Conservation (phyloP, 2,888 invertebrate genomes). For the Caenorhabditis macrosperma region DNA sequence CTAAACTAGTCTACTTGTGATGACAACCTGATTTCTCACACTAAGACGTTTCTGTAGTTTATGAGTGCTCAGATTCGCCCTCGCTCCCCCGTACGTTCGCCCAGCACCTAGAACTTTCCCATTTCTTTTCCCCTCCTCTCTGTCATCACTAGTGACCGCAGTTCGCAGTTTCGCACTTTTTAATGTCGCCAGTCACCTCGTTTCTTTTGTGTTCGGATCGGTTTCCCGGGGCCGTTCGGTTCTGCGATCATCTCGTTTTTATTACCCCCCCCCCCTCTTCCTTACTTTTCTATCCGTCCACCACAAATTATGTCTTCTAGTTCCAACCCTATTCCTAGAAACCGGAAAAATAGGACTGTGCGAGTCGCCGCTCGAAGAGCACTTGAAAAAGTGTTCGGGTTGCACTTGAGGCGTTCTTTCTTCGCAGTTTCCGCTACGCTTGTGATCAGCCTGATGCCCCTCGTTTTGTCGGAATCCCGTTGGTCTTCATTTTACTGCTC, state of each 20-base stretch:
- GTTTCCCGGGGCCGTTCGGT: conserved; percentile 13
- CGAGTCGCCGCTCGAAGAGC: background rate
- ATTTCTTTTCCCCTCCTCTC: background rate
- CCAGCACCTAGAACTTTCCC: no score
- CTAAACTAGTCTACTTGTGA: no score
- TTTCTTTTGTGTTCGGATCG: conserved; percentile 34
- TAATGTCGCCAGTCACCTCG: conserved; percentile 44
- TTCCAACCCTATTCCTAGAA: background rate
- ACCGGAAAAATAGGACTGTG: background rate
- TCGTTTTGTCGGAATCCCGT: background rate
- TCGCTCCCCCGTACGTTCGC: no score
- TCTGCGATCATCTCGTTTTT: conserved; percentile 38
- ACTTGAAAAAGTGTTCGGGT: conserved; percentile 16
- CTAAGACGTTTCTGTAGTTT: no score
- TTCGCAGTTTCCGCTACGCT: conserved; percentile 1
- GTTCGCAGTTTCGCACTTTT: conserved; percentile 49
- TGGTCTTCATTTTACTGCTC: conserved; percentile 41
- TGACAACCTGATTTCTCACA: no score
- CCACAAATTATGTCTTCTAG: conserved; percentile 16
- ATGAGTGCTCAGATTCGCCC: background rate
- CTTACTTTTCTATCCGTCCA: background rate
- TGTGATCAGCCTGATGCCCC: background rate
- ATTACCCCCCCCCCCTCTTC: conserved; percentile 10
- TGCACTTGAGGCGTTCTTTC: conserved; percentile 27
- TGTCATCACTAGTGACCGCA: conserved; percentile 7